phyloP scores from a whole-genome alignment of 2,113 vertebrate genomes.

The Oncorhynchus masou region DNA sequence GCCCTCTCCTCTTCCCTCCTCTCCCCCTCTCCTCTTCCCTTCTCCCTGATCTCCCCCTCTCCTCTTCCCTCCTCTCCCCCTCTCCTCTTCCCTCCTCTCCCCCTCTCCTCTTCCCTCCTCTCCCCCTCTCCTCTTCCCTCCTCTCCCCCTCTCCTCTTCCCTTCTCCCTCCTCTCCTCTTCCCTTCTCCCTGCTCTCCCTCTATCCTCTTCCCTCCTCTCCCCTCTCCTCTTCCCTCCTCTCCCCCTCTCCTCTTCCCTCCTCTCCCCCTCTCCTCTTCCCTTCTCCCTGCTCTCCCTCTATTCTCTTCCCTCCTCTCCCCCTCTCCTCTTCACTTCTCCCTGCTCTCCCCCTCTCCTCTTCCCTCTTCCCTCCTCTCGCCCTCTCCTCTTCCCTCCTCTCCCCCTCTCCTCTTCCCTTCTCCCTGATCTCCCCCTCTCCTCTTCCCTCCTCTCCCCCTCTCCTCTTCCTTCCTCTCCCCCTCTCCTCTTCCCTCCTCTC shows the following conservation, averaged over 20 bases:
- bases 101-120: too few relatives aligned
- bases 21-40: neutral
- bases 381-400: neutral
- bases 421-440: neutral
- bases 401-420: neutral
- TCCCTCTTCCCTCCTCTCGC: neutral
- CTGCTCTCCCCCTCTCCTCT: neutral
- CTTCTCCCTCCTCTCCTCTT: neutral
- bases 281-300: neutral
- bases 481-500: too few relatives aligned
- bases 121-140: neutral
- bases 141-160: neutral
- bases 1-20: too few relatives aligned
- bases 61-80: too few relatives aligned
- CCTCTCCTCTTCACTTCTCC: neutral
- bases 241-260: rapidly evolving
- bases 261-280: neutral
- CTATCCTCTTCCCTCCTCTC: too few relatives aligned
- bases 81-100: neutral
- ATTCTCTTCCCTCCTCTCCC: neutral
- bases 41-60: neutral
- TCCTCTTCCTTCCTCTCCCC: neutral
- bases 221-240: rapidly evolving
- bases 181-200: neutral
- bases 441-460: too few relatives aligned